These are phyloP conservation scores for Trididemnum clinides DNA, from an alignment of 23 tunicate genomes.

Conservation along the genomic window DNA sequence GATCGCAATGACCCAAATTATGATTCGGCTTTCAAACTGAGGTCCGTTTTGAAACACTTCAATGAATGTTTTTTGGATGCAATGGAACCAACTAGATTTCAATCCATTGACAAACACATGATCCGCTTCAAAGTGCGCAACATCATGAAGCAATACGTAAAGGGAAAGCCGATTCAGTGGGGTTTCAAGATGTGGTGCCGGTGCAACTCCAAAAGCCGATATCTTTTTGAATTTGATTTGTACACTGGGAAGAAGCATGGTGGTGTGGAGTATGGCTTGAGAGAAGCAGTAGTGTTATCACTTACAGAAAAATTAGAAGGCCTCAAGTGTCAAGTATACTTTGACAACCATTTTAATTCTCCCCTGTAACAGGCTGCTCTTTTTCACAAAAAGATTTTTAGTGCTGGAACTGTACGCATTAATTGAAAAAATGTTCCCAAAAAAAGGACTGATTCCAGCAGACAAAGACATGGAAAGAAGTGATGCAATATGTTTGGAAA, in stretches of 20 bases:
- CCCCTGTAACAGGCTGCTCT: too few relatives aligned
- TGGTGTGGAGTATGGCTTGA: not conserved
- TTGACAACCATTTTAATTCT: too few relatives aligned
- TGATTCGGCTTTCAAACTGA: constrained; percentile 5
- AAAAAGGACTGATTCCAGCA: too few relatives aligned
- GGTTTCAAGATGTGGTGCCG: constrained; percentile 26
- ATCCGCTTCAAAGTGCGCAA: not conserved
- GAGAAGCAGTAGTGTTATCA: not conserved
- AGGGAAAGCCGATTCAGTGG: constrained; percentile 9
- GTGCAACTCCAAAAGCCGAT: not conserved
- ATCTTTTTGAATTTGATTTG: not conserved
- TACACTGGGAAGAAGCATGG: not conserved
- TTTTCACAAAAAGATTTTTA: too few relatives aligned
- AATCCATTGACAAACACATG: constrained; percentile 13
- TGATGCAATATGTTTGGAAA: too few relatives aligned
- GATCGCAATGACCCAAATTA: not conserved
- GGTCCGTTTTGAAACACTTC: constrained; percentile 1
- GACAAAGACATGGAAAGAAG: too few relatives aligned
- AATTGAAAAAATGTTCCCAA: too few relatives aligned
- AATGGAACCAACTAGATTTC: not conserved
- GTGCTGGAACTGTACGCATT: too few relatives aligned
- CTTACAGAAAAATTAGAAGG: too few relatives aligned
- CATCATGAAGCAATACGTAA: constrained; percentile 11
- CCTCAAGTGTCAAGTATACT: too few relatives aligned
- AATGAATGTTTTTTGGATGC: not conserved